Evolutionary conservation across 1,140 invertebrate genomes (phyloP).

Genomic region (Chironomus striatipennis): DNA sequence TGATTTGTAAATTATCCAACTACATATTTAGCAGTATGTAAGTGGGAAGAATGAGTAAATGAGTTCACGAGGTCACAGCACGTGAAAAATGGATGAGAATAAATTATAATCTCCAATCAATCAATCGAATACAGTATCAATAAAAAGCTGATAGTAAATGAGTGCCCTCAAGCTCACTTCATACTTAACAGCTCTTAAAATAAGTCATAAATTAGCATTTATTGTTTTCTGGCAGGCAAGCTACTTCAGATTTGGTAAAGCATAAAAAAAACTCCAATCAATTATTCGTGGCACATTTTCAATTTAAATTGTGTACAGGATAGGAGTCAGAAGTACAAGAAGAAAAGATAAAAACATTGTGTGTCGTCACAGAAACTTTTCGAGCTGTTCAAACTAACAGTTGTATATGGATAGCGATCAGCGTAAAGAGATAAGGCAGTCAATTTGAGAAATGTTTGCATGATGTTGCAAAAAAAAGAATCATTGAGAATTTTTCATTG

Average conservation of each 20-base stretch:
- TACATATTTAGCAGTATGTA: neutral
- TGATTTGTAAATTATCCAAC: neutral
- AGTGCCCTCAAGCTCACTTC: neutral
- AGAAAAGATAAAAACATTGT: no score
- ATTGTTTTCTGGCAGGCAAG: neutral
- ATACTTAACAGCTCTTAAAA: neutral
- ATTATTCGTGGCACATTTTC: neutral
- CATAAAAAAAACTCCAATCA: neutral
- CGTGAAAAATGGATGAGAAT: neutral
- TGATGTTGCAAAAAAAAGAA: no score
- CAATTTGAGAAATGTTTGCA: no score
- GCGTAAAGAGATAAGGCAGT: neutral
- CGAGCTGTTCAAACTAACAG: neutral
- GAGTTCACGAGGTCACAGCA: neutral
- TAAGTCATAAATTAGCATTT: constrained; percentile 20
- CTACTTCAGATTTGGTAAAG: neutral
- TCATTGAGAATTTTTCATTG: no score
- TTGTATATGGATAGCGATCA: neutral
- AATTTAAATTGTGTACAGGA: neutral
- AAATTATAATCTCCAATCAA: constrained; percentile 11
- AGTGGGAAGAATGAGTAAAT: neutral
- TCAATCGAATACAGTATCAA: neutral
- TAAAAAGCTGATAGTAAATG: neutral
- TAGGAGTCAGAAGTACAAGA: neutral
- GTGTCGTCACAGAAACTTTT: no score